These are phyloP conservation scores for Scyliorhinus canicula DNA, from an alignment of 2,797 vertebrate genomes.

Conservation along the genomic window DNA sequence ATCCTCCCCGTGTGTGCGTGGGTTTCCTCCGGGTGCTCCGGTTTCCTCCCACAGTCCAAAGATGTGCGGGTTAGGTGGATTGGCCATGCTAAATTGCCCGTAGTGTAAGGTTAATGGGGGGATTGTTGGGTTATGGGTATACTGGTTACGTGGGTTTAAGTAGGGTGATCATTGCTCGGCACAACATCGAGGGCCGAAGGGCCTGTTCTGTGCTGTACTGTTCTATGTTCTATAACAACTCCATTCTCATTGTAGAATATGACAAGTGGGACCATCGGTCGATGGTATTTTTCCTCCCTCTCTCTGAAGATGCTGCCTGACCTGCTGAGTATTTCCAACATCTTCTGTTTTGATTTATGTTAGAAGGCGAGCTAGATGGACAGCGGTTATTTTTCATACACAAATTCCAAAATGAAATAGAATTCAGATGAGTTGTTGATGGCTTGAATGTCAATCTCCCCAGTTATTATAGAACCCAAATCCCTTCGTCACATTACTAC, in stretches of 20 bases:
- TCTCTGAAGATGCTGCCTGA: background rate
- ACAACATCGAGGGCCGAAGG: no score
- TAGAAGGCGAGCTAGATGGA: background rate
- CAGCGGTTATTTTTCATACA: background rate
- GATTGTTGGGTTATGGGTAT: no score
- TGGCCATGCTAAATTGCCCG: no score
- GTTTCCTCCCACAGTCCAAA: no score
- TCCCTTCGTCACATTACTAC: background rate
- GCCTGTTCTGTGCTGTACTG: no score
- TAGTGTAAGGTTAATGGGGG: no score
- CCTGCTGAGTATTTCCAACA: background rate
- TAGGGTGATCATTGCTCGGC: no score
- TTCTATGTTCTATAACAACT: no score
- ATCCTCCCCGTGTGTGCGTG: no score
- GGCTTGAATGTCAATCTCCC: background rate
- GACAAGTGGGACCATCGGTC: background rate
- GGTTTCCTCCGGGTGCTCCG: no score
- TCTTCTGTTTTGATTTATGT: background rate
- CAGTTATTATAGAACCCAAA: background rate
- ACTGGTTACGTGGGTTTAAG: no score
- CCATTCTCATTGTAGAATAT: background rate
- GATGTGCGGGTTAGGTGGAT: no score
- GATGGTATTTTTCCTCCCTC: background rate
- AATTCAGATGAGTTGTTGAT: background rate
- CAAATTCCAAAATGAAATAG: background rate